These are phyloP conservation scores for Oxyscelio sp. DNA, from an alignment of 2,888 invertebrate genomes.

Conservation along the genomic window DNA sequence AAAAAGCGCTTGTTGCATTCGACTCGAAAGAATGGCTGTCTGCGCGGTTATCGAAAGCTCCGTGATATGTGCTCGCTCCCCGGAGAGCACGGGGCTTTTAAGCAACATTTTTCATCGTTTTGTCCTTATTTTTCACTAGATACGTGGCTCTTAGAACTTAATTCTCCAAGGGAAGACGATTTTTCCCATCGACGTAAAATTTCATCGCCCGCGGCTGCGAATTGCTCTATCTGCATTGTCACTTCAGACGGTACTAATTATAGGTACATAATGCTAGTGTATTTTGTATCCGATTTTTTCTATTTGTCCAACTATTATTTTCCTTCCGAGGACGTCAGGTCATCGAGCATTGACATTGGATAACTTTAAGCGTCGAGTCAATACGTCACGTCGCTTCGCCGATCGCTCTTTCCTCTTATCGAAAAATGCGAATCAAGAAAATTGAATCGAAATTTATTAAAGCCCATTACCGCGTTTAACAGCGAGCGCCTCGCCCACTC, in stretches of 20 bases:
- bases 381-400: conserved; percentile 16
- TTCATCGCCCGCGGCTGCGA: not conserved
- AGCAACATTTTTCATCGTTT: conserved; percentile 40
- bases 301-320: too few species aligned
- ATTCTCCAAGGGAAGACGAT: conserved; percentile 1
- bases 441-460: conserved; percentile 62
- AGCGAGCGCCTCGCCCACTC: conserved; percentile 48
- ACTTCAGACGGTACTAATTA: conserved; percentile 18
- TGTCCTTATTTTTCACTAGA: conserved; percentile 64
- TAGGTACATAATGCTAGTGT: not conserved
- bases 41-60: not conserved
- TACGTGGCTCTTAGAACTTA: not conserved
- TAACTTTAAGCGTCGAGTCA: not conserved
- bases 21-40: conserved; percentile 7
- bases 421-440: conserved; percentile 39
- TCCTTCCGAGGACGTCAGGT: too few species aligned
- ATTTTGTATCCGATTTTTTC: not conserved
- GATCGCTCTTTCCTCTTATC: conserved; percentile 39
- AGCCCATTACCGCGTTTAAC: conserved; percentile 45
- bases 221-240: not conserved
- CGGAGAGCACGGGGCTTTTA: conserved; percentile 4
- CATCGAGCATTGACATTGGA: not conserved
- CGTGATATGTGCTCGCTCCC: conserved; percentile 3
- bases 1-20: conserved; percentile 28
- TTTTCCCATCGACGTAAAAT: not conserved